phyloP scores from a whole-genome alignment of 30 jellyfish, hydroid and myxozoan genomes.

The Euphysa ruthae region DNA sequence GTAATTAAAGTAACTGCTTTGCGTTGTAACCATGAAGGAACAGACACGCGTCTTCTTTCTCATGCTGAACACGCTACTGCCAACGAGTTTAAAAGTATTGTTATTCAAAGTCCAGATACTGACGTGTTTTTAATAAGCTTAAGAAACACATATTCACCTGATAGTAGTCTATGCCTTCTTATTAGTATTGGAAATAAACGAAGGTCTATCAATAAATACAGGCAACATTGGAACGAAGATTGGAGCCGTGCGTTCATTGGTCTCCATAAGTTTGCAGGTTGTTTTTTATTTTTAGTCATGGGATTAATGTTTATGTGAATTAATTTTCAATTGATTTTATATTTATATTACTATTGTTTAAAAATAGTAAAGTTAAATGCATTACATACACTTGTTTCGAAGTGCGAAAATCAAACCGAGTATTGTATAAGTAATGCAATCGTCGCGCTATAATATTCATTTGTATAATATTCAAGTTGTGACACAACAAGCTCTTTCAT shows the following conservation, averaged over 20 bases:
- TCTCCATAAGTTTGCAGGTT: conserved; percentile 64
- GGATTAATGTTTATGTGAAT: background rate
- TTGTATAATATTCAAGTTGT: conserved; percentile 18
- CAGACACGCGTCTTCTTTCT: conserved; percentile 48
- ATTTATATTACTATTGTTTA: background rate
- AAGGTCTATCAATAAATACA: conserved; percentile 25
- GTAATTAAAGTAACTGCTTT: conserved; percentile 25
- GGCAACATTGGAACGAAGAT: conserved; percentile 31
- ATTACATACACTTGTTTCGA: background rate
- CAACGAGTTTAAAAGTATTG: conserved; percentile 28
- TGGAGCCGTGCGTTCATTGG: conserved; percentile 41
- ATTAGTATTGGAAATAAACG: conserved; percentile 27
- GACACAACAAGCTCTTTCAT: conserved; percentile 25
- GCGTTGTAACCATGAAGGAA: conserved; percentile 58
- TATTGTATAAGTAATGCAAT: background rate
- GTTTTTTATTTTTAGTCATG: background rate
- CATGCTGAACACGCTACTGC: conserved; percentile 59
- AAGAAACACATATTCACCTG: background rate
- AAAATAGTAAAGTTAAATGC: background rate
- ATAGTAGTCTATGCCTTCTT: conserved; percentile 17
- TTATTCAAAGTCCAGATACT: conserved; percentile 27
- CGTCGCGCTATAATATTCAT: background rate
- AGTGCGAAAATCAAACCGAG: background rate
- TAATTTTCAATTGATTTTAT: background rate
- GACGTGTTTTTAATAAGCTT: conserved; percentile 50